Base-by-base conservation (phyloP, 2,888 invertebrate species). In the Nudaria mundana region DNA sequence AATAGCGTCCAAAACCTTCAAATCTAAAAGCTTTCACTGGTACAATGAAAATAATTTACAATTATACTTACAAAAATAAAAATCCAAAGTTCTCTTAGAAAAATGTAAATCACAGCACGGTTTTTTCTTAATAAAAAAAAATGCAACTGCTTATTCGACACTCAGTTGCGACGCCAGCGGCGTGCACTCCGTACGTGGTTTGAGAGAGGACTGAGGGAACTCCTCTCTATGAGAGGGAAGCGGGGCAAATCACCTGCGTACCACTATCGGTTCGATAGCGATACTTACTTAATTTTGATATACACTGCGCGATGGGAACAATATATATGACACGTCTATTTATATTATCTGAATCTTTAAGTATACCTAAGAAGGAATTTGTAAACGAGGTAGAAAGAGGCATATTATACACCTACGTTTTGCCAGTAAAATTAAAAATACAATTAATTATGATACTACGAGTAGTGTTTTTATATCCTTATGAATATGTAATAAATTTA, bases 31-130 rank as follows among this genome's bases (percentile, higher is more conserved):
- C 74, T 77, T 76, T 79, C 71, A 69, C 65, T 55, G 37, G 41
- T 41, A 51, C 40, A 37, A 52, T 43, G 45, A 53, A 50, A 60
- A 50, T 47, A 48, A 49, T 46, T 26, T 42, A 28, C 44, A 55
- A 38, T 26, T 30, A 44, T 74, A 87, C 87, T 86, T 66, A 87
- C 87, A 63, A 63, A 58, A 56, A 66, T 48, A 66, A 68, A 74
- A 81, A 86, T 86, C 85, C 86, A 75, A 77, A 46, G 56, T 52
- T 54, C 56, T 63, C 47, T 63, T 56, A 67, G 56, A 64, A 63
- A 63, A 69, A 58, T 58, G 34, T 57, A 57, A 61, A 68, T 70
- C 85, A 87, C 85, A 79, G 69, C 85, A 87, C 87, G 75, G 63
- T 71, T 76, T 70, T 72, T 74, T 75, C 63, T 65, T 66, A 66